phyloP scores from a whole-genome alignment of 2,888 invertebrate species.

The Chromoteleia sp. region DNA sequence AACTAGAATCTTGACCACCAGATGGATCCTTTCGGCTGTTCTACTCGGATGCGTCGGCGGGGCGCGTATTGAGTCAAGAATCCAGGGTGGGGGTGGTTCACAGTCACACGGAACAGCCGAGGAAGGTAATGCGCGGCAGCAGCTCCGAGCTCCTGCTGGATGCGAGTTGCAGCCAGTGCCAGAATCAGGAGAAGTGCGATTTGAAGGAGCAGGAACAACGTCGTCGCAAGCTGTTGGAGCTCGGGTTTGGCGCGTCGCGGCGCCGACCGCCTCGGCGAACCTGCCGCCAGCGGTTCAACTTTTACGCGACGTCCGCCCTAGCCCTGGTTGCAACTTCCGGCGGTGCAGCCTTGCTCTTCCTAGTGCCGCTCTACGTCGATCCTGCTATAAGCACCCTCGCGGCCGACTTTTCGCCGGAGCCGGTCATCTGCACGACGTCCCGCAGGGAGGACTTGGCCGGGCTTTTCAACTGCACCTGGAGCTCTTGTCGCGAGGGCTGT shows the following conservation, averaged over 20 bases:
- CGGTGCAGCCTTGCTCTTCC: constrained; percentile 90
- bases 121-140: constrained; percentile 88
- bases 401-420: constrained; percentile 90
- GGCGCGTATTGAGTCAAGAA: constrained; percentile 9
- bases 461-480: constrained; percentile 92
- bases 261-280: constrained; percentile 85
- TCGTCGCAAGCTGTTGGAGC: constrained; percentile 83
- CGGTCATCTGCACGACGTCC: constrained; percentile 90
- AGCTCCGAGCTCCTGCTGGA: constrained; percentile 92
- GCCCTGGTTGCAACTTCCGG: constrained; percentile 90
- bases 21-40: not conserved
- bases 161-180: constrained; percentile 88
- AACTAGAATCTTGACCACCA: not conserved
- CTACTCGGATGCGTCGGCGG: constrained; percentile 8
- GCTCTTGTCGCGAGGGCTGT: constrained; percentile 92
- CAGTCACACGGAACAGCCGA: constrained; percentile 62
- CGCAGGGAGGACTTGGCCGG: constrained; percentile 90
- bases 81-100: constrained; percentile 66
- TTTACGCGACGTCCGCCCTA: constrained; percentile 89
- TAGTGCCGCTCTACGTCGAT: constrained; percentile 90
- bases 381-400: constrained; percentile 89
- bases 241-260: constrained; percentile 83
- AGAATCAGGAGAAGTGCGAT: constrained; percentile 84
- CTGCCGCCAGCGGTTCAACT: constrained; percentile 89
- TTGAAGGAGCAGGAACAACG: constrained; percentile 82